These are phyloP conservation scores for Zosterops pallidus DNA, from an alignment of 2,113 vertebrate species.

Conservation along the genomic window DNA sequence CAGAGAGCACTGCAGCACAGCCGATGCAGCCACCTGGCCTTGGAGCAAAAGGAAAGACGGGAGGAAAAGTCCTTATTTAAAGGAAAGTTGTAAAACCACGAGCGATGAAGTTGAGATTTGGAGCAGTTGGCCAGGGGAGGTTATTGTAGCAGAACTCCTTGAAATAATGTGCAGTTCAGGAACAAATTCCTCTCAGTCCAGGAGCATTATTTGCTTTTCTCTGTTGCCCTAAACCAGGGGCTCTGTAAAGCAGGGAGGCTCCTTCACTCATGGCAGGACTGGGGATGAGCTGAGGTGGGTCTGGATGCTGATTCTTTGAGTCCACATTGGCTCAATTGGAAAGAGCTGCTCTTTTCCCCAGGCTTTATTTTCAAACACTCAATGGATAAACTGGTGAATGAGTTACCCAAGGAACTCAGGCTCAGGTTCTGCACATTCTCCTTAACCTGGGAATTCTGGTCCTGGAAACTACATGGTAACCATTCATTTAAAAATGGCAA, in stretches of 20 bases:
- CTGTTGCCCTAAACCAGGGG: not conserved
- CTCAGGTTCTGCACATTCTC: not conserved
- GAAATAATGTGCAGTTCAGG: not conserved
- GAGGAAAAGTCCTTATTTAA: rapidly evolving
- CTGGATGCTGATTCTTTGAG: not conserved
- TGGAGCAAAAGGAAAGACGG: rapidly evolving
- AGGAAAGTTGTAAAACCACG: rapidly evolving
- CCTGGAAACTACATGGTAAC: not conserved
- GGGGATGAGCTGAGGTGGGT: not conserved
- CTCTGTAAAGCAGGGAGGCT: not conserved
- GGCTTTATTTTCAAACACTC: not conserved
- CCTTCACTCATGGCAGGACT: rapidly evolving
- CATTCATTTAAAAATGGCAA: not conserved
- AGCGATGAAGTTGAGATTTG: not conserved
- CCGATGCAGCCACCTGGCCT: rapidly evolving
- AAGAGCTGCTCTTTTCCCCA: not conserved
- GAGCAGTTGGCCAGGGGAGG: not conserved
- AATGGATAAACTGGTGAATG: not conserved
- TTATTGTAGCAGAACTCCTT: not conserved
- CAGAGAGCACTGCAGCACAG: conserved; percentile 65
- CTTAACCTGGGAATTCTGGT: not conserved
- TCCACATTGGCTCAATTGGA: rapidly evolving
- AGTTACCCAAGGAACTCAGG: not conserved
- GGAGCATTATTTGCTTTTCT: not conserved
- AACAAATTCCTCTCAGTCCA: not conserved